A percentile compares a stretch with the other conserved stretches of the same genome.
These are phyloP conservation scores for Globodera ellingtonae DNA, from an alignment of 1,140 invertebrate genomes.

Conservation along the genomic window DNA sequence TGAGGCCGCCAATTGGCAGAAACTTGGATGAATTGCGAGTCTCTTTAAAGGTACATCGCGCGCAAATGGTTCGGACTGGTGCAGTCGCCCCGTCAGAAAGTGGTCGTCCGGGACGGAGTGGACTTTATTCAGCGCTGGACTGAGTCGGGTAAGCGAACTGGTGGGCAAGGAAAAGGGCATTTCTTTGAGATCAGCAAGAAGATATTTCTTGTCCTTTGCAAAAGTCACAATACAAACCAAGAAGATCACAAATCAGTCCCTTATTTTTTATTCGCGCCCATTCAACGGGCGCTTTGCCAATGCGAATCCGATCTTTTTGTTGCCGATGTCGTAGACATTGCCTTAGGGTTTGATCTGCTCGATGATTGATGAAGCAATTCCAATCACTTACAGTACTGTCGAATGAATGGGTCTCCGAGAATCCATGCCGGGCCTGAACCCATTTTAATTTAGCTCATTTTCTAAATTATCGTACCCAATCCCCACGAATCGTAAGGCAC, in stretches of 20 bases:
- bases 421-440: slow-evolving; percentile 37
- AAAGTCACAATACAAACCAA: background rate
- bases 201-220: background rate
- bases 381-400: slow-evolving; percentile 42
- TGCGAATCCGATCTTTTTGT: slow-evolving; percentile 47
- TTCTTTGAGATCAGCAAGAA: background rate
- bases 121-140: slow-evolving; percentile 16
- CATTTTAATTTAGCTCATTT: background rate
- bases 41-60: slow-evolving; percentile 15
- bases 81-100: slow-evolving; percentile 4
- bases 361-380: no score
- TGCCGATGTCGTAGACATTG: slow-evolving; percentile 51
- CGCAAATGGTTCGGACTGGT: slow-evolving; percentile 20
- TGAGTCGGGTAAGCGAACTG: slow-evolving; percentile 23
- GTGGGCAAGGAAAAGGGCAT: slow-evolving; percentile 15
- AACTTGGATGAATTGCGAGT: background rate
- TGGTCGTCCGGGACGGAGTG: slow-evolving; percentile 12
- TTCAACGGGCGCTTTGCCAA: slow-evolving; percentile 15
- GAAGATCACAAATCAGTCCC: background rate
- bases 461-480: background rate
- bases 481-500: slow-evolving; percentile 19
- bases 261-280: background rate
- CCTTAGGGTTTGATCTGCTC: background rate
- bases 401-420: slow-evolving; percentile 57
- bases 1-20: background rate